Evolutionary conservation across 2,797 vertebrate species (phyloP).

Genomic region (Clarias fuscus): DNA sequence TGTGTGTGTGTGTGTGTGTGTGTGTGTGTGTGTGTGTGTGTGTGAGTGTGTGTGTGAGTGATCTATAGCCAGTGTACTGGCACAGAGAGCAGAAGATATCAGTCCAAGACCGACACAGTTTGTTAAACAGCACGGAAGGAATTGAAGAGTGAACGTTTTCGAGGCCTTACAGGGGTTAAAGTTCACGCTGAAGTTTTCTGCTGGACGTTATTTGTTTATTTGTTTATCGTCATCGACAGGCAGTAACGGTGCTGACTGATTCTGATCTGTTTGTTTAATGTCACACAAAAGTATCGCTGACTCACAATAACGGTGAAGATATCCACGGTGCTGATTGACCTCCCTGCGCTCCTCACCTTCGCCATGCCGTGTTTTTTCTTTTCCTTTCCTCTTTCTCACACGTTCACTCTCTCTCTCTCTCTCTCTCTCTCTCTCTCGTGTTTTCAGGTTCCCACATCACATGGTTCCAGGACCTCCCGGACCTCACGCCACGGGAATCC

Average conservation of each 20-base stretch:
- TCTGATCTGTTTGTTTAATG: not conserved
- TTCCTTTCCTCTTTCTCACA: no score
- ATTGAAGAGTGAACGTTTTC: not conserved
- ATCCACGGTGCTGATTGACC: not conserved
- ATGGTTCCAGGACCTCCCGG: slow-evolving; percentile 97
- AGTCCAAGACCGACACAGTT: not conserved
- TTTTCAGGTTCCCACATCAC: slow-evolving; percentile 95
- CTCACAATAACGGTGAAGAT: not conserved
- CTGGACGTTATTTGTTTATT: not conserved
- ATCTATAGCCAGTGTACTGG: not conserved
- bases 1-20: no score
- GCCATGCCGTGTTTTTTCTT: no score
- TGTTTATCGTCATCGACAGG: not conserved
- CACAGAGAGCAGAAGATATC: not conserved
- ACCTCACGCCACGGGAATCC: slow-evolving; percentile 96
- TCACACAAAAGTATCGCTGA: not conserved
- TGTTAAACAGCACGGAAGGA: not conserved
- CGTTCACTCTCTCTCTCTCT: slow-evolving; percentile 10
- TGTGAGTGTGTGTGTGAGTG: no score
- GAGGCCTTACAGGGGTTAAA: not conserved
- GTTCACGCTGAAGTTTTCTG: no score
- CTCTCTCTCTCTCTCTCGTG: slow-evolving; percentile 24
- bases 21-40: no score
- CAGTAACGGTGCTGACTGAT: not conserved
- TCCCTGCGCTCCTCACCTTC: no score